phyloP scores from a whole-genome alignment of 2,888 invertebrate species.

The Xestia sexstrigata region DNA sequence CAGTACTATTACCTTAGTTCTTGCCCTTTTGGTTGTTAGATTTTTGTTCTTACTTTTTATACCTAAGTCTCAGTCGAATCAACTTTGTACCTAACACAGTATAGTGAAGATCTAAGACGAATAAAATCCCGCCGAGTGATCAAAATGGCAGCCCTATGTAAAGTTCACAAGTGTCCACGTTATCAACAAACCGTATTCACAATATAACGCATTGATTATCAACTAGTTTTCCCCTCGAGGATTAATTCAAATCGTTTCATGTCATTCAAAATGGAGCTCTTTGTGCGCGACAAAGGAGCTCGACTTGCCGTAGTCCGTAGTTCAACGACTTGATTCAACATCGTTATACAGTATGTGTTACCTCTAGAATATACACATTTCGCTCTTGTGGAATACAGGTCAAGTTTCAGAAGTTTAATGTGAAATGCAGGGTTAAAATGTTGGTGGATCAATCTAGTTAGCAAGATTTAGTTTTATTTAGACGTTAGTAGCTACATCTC shows the following conservation, averaged over 20 bases:
- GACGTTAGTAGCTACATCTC: not conserved
- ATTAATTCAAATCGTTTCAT: constrained; percentile 68
- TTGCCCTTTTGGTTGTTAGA: not conserved
- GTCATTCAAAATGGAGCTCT: constrained; percentile 69
- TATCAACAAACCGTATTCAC: constrained; percentile 71
- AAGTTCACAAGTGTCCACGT: constrained; percentile 72
- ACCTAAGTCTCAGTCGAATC: not conserved
- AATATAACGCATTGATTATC: constrained; percentile 75
- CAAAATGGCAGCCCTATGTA: constrained; percentile 53
- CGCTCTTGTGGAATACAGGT: constrained; percentile 24
- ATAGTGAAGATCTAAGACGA: not conserved
- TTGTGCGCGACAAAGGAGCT: constrained; percentile 67
- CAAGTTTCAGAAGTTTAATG: not conserved
- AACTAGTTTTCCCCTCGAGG: constrained; percentile 62
- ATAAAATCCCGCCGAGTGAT: not conserved
- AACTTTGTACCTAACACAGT: not conserved
- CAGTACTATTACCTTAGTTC: not conserved
- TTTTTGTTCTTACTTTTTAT: not conserved
- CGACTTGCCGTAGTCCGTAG: constrained; percentile 36
- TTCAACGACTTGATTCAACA: constrained; percentile 60
- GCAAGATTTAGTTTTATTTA: not conserved
- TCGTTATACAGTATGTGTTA: constrained; percentile 22
- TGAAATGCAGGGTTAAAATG: not conserved
- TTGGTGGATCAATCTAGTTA: not conserved
- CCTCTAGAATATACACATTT: constrained; percentile 17